A percentile compares a stretch with the other conserved stretches of the same genome.
Conservation (phyloP, 2,797 vertebrate genomes). For the Sphaeramia orbicularis region DNA sequence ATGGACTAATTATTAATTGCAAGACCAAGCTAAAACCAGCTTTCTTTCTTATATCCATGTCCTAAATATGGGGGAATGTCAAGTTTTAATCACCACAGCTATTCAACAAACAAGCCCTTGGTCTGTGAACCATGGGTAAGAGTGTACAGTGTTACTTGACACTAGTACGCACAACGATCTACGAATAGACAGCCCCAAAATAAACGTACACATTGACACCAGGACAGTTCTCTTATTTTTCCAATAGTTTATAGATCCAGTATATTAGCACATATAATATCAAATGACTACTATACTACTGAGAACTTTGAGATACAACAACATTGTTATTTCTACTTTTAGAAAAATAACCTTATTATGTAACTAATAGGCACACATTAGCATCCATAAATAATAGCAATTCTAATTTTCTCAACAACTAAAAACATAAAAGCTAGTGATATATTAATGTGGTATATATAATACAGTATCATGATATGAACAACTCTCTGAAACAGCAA, state of each 20-base stretch:
- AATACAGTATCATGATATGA: not conserved
- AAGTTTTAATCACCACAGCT: slow-evolving; percentile 17
- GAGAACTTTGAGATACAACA: not conserved
- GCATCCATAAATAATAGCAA: not conserved
- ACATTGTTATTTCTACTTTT: not conserved
- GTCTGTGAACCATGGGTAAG: slow-evolving; percentile 63
- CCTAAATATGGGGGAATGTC: not conserved
- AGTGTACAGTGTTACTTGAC: slow-evolving; percentile 74
- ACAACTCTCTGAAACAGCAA: slow-evolving; percentile 14
- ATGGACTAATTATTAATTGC: not conserved
- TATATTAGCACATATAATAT: slow-evolving; percentile 7
- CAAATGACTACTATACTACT: not conserved
- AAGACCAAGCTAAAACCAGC: not conserved
- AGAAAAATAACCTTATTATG: not conserved
- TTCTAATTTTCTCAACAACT: not conserved
- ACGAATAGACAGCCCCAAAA: slow-evolving; percentile 78
- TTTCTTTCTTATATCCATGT: not conserved
- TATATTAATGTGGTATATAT: not conserved
- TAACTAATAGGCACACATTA: not conserved
- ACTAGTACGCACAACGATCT: slow-evolving; percentile 58
- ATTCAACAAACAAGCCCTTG: slow-evolving; percentile 10
- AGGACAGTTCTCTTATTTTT: slow-evolving; percentile 26
- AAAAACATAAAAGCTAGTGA: not conserved
- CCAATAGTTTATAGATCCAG: not conserved
- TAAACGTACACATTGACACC: slow-evolving; percentile 62